Conservation (phyloP, 1,140 invertebrate genomes). For the Meloidogyne floridensis region DNA sequence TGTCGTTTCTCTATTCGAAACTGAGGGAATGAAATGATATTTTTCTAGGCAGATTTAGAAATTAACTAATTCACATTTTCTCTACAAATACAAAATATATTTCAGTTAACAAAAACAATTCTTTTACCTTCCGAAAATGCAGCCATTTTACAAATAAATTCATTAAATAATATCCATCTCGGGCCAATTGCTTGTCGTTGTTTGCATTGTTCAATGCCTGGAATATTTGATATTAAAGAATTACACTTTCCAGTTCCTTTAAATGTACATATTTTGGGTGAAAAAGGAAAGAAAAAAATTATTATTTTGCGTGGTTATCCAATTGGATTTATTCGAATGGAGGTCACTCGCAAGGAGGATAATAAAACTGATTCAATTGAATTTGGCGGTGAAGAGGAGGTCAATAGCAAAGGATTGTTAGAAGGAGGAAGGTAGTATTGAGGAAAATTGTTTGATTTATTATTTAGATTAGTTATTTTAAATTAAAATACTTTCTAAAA, state of each 20-base stretch:
- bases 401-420: too few species aligned
- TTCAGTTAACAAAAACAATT: background rate
- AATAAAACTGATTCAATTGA: conserved; percentile 1
- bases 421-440: background rate
- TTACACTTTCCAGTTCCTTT: conserved; percentile 7
- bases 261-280: background rate
- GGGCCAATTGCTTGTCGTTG: conserved; percentile 33
- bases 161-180: conserved; percentile 27
- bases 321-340: background rate
- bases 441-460: too few species aligned
- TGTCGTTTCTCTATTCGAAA: too few species aligned
- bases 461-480: too few species aligned
- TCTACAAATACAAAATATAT: background rate
- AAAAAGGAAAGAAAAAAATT: background rate
- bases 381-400: background rate
- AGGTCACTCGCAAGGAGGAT: background rate
- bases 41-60: background rate
- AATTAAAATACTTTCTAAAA: background rate
- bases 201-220: conserved; percentile 31
- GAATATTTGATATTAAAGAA: conserved; percentile 14
- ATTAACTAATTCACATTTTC: background rate
- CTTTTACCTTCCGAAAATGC: background rate
- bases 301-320: conserved; percentile 1
- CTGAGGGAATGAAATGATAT: too few species aligned
- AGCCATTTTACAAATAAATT: background rate